phyloP scores from a whole-genome alignment of 2,888 invertebrate genomes.

The Andrena haemorrhoa region DNA sequence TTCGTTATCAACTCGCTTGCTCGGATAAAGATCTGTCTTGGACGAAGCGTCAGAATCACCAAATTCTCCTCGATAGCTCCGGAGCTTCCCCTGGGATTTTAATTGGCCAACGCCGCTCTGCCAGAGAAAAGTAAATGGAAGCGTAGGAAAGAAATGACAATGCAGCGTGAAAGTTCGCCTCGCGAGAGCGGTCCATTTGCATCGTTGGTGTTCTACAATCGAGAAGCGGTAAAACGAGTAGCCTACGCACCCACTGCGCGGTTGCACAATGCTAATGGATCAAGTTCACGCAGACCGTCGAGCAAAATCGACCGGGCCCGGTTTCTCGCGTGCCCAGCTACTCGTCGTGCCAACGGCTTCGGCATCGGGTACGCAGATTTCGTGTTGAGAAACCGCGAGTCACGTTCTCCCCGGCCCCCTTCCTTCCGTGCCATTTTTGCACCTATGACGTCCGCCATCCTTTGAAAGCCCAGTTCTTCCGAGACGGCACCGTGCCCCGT shows the following conservation, averaged over 20 bases:
- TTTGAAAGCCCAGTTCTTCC: background rate
- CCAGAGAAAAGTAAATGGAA: background rate
- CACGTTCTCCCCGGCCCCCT: constrained; percentile 8
- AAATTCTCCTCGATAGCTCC: no score
- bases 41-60: no score
- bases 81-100: background rate
- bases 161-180: constrained; percentile 12
- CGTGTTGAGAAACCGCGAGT: constrained; percentile 32
- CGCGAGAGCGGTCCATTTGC: constrained; percentile 21
- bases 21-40: no score
- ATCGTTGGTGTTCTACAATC: constrained; percentile 32
- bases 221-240: constrained; percentile 56
- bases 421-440: background rate
- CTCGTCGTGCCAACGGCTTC: constrained; percentile 39
- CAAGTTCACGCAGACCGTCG: constrained; percentile 59
- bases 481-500: no score
- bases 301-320: constrained; percentile 45
- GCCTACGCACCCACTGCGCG: constrained; percentile 42
- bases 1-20: constrained; percentile 19
- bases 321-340: constrained; percentile 43
- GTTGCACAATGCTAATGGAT: constrained; percentile 67
- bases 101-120: background rate
- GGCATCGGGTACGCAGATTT: constrained; percentile 42
- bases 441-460: background rate
- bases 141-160: background rate